Base-by-base conservation (phyloP, 2,113 vertebrate genomes). In the Taurulus bubalis region DNA sequence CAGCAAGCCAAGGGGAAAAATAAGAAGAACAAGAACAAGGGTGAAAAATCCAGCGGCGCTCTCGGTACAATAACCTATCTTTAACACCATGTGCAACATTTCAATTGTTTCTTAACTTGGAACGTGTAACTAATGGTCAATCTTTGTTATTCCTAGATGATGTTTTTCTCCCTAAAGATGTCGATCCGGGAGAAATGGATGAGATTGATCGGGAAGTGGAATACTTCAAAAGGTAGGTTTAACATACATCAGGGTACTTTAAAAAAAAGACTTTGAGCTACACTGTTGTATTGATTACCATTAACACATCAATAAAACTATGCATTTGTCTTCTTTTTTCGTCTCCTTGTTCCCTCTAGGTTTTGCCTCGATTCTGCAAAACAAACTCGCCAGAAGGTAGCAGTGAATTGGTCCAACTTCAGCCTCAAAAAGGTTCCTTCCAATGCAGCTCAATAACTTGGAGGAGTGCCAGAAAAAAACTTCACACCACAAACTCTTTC, bases 351-450 rank as follows among this genome's bases (percentile, higher is more conserved):
- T 71, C 18, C 16, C 10, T 82, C 12, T 83, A 99, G 98, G 94
- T 99, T 99, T 96, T 99, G 98, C 92, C 96, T 99, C 74, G 98
- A 99, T 91, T 99, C 98, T 58, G 98, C 98, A 77, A 99, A 99
- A 94, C 98, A 99, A 91, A 99, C 97, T 1, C 97, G 98, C 78
- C 98, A 98, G 95, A 99, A 99, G 92, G 96, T 99, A 89, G 97
- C 97, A 12, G 98, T 99, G 90, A 99, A 99, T 93, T 99, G 98
- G 98, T 97, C 98, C 95, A 99, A 99, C 96, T 99, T 99, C 94
- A 98, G 95, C 95, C 96, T 99, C 93, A 99, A 99, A 96, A 99
- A 99, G 95, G 96, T 96, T 93, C 95, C 96, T 94, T 97, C 97
- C 59, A 98, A 96, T n/a, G 95, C 96, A 94, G 97, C 96, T 95